phyloP scores from a whole-genome alignment of 1,140 invertebrate species.

The Lepeophtheirus salmonis region DNA sequence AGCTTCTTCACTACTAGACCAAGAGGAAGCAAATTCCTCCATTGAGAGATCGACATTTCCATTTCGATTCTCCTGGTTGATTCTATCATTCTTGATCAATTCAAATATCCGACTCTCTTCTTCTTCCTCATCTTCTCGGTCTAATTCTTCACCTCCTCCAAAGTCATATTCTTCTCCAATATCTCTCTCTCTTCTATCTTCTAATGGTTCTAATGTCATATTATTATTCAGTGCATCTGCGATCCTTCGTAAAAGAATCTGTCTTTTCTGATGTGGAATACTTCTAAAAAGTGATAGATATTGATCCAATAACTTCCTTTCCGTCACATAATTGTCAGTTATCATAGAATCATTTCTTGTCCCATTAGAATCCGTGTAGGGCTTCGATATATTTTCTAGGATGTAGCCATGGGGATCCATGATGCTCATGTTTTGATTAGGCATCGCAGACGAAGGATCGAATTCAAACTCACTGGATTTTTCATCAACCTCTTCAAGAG shows the following conservation, averaged over 20 bases:
- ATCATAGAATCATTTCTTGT: neutral
- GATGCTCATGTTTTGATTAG: neutral
- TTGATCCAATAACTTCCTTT: neutral
- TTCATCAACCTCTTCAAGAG: conserved; percentile 3
- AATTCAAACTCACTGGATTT: conserved; percentile 14
- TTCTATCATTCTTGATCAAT: conserved; percentile 31
- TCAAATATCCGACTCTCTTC: conserved; percentile 39
- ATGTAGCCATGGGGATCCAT: neutral
- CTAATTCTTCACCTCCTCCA: conserved; percentile 20
- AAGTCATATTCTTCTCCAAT: conserved; percentile 18
- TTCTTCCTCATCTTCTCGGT: conserved; percentile 27
- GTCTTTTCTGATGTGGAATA: neutral
- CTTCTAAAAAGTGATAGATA: too few species aligned
- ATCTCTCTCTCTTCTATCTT: neutral
- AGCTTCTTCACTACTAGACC: conserved; percentile 52
- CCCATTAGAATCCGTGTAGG: too few species aligned
- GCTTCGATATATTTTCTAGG: too few species aligned
- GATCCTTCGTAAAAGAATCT: neutral
- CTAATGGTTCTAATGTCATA: neutral
- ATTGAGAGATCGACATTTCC: conserved; percentile 27
- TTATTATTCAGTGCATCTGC: neutral
- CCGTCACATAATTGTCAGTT: neutral
- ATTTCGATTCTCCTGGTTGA: conserved; percentile 22
- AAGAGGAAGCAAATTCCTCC: conserved; percentile 57
- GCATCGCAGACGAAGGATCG: neutral